Conservation (phyloP, 2,888 invertebrate genomes). For the Pyrgus malvae region DNA sequence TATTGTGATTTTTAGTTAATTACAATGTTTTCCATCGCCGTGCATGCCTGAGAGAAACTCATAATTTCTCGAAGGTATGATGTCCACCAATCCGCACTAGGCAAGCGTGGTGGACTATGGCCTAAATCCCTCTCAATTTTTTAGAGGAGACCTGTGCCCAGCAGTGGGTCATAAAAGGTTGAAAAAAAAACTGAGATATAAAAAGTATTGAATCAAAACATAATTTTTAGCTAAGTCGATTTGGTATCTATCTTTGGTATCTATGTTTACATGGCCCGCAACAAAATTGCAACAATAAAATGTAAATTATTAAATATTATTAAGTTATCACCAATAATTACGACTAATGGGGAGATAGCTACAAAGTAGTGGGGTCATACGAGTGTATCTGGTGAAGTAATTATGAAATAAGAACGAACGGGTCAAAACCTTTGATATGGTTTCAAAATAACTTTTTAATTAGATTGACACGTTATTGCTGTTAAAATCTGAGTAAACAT, state of each 20-base stretch:
- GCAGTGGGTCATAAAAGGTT: too few species aligned
- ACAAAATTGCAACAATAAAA: conserved; percentile 19
- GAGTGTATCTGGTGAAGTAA: conserved; percentile 46
- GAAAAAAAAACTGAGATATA: too few species aligned
- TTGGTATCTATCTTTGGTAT: neutral
- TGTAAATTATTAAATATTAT: conserved; percentile 43
- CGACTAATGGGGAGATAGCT: conserved; percentile 65
- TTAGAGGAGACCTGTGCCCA: too few species aligned
- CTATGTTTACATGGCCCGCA: conserved; percentile 5
- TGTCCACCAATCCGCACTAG: too few species aligned
- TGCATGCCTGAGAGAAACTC: too few species aligned
- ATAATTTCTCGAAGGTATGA: too few species aligned
- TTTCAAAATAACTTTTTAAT: conserved; percentile 40
- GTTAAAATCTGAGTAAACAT: neutral
- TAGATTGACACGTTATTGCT: conserved; percentile 28
- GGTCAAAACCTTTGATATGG: conserved; percentile 28
- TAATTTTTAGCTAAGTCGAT: neutral
- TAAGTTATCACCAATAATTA: conserved; percentile 70
- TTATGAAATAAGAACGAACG: conserved; percentile 43
- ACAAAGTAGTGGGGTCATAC: conserved; percentile 50
- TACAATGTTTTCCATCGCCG: too few species aligned
- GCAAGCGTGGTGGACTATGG: too few species aligned
- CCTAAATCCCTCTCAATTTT: too few species aligned
- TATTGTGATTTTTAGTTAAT: too few species aligned
- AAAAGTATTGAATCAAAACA: neutral